phyloP scores from a whole-genome alignment of 2,888 invertebrate species.

The Nebria brevicollis region DNA sequence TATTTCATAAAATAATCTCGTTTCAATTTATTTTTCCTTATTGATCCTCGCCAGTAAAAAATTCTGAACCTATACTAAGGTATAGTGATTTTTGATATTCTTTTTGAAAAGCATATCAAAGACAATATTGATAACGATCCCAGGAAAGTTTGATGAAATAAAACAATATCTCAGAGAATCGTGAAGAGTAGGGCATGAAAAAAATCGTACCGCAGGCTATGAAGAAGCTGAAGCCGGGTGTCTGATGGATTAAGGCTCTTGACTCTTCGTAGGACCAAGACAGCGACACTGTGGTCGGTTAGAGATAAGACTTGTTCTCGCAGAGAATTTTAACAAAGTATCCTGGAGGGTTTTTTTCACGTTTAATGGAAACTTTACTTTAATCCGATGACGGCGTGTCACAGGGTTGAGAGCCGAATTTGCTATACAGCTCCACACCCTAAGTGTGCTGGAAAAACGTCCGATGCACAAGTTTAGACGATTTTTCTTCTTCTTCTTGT shows the following conservation, averaged over 20 bases:
- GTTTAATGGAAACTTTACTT: slow-evolving; percentile 15
- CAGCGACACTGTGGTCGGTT: not conserved
- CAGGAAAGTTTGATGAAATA: not conserved
- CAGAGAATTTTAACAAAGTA: slow-evolving; percentile 15
- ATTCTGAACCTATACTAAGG: not conserved
- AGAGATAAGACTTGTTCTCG: slow-evolving; percentile 8
- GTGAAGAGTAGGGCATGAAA: not conserved
- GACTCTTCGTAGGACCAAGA: slow-evolving; percentile 25
- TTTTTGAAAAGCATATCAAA: not conserved
- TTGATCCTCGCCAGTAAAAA: not conserved
- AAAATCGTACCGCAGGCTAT: slow-evolving; percentile 5
- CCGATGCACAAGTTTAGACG: not conserved
- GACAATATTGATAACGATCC: slow-evolving; percentile 6
- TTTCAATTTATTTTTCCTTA: too few relatives aligned
- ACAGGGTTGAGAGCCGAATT: slow-evolving; percentile 11
- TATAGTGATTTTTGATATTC: not conserved
- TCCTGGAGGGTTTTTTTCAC: slow-evolving; percentile 1
- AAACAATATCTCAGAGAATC: slow-evolving; percentile 27
- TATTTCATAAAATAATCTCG: too few relatives aligned
- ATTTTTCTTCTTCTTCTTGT: not conserved
- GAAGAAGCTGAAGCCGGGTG: not conserved
- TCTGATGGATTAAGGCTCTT: slow-evolving; percentile 43
- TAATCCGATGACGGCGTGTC: slow-evolving; percentile 19
- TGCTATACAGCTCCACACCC: slow-evolving; percentile 9
- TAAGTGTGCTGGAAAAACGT: not conserved